Percentiles rank a stretch among this genome's conserved stretches.
Conservation (phyloP, 2,113 vertebrate species). For the Ancistrus triradiatus region DNA sequence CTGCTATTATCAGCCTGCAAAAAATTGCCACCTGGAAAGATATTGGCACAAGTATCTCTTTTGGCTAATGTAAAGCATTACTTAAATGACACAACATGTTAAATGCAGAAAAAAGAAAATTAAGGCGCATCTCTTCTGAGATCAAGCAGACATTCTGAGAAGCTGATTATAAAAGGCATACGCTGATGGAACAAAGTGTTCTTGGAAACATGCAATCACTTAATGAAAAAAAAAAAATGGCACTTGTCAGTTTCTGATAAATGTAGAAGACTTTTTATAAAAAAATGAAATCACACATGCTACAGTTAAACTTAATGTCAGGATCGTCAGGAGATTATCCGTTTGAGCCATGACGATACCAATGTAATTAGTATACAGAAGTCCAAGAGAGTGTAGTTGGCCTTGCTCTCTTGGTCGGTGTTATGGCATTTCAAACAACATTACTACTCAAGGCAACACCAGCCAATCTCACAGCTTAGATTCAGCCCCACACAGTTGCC, state of each 20-base stretch:
- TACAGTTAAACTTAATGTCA: no score
- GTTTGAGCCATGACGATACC: no score
- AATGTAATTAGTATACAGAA: no score
- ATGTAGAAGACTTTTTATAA: background rate
- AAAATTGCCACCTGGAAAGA: slow-evolving; percentile 39
- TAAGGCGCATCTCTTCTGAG: slow-evolving; percentile 47
- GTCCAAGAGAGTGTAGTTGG: no score
- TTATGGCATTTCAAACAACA: no score
- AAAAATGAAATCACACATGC: no score
- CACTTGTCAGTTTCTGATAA: background rate
- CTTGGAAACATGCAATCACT: background rate
- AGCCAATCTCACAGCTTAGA: no score
- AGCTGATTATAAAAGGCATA: slow-evolving; percentile 31
- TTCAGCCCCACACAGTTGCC: no score
- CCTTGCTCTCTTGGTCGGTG: no score
- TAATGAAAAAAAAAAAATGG: background rate
- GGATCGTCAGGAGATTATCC: no score
- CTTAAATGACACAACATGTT: slow-evolving; percentile 23
- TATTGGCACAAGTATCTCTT: background rate
- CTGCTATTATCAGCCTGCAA: slow-evolving; percentile 9
- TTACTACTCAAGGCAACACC: no score
- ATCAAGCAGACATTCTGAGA: slow-evolving; percentile 35
- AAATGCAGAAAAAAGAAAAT: background rate
- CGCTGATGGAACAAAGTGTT: no score
- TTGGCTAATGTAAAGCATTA: background rate